Percentiles rank a stretch among this genome's conserved stretches.
Evolutionary conservation across 2,797 vertebrate species (phyloP).

Genomic region (Coccyzus lansbergi): DNA sequence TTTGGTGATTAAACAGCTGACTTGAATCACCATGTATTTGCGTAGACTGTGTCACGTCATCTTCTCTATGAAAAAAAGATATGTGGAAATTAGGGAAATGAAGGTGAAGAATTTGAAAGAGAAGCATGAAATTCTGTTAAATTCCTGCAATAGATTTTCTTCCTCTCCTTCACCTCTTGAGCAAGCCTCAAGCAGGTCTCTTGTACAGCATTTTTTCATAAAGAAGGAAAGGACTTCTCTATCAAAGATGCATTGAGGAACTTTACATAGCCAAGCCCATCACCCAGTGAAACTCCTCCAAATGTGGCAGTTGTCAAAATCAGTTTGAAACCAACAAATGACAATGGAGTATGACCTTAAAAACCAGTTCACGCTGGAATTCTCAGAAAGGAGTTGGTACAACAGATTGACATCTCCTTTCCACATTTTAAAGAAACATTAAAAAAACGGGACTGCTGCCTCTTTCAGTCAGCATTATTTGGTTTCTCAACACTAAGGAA

Average conservation of each 20-base stretch:
- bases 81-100: background rate
- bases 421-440: background rate
- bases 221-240: background rate
- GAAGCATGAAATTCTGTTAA: background rate
- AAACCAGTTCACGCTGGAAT: background rate
- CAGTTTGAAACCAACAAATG: background rate
- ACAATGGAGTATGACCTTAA: background rate
- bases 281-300: background rate
- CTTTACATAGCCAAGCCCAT: background rate
- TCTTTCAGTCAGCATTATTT: background rate
- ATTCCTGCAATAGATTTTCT: background rate
- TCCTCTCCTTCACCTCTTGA: background rate
- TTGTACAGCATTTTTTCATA: background rate
- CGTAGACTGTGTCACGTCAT: background rate
- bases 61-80: background rate
- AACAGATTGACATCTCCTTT: background rate
- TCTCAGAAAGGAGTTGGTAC: background rate
- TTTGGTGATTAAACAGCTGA: background rate
- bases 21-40: background rate
- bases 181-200: background rate
- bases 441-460: background rate
- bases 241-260: background rate
- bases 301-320: background rate
- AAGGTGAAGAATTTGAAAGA: background rate
- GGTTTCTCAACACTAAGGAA: background rate